Evolutionary conservation across 2,113 vertebrate genomes (phyloP).

Genomic region (Catagonus wagneri): DNA sequence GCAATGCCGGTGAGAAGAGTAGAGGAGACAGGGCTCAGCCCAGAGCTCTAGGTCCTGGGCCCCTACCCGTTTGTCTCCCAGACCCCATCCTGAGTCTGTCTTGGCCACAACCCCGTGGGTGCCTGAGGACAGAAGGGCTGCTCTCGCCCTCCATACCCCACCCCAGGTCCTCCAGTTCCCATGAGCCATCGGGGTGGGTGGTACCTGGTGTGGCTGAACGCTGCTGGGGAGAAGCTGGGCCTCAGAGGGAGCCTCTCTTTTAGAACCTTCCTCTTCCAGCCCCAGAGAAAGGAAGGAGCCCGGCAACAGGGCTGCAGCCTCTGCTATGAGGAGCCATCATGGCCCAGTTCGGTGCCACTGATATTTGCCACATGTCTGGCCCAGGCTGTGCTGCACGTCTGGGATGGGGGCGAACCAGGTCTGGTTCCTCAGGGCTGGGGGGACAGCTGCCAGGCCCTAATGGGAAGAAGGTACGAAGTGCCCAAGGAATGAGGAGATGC

Average conservation of each 20-base stretch:
- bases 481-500: neutral
- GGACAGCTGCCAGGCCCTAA: accelerated
- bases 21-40: neutral
- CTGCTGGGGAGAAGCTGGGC: neutral
- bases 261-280: neutral
- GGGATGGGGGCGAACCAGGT: neutral
- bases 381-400: accelerated
- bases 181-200: neutral
- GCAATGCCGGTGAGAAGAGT: neutral
- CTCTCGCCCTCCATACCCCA: accelerated
- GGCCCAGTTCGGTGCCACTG: neutral
- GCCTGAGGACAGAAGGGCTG: neutral
- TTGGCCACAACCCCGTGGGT: neutral
- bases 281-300: neutral
- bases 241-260: neutral
- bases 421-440: neutral
- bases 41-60: accelerated
- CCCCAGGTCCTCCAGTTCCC: neutral
- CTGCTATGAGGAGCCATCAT: accelerated
- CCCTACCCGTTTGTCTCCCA: neutral
- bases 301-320: neutral
- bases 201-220: neutral
- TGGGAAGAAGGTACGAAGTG: neutral
- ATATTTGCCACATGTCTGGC: accelerated
- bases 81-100: neutral